Evolutionary conservation across 2,797 vertebrate genomes (phyloP), one percentile per base, ranked within the genome.

Genomic region (Chelon auratus): DNA sequence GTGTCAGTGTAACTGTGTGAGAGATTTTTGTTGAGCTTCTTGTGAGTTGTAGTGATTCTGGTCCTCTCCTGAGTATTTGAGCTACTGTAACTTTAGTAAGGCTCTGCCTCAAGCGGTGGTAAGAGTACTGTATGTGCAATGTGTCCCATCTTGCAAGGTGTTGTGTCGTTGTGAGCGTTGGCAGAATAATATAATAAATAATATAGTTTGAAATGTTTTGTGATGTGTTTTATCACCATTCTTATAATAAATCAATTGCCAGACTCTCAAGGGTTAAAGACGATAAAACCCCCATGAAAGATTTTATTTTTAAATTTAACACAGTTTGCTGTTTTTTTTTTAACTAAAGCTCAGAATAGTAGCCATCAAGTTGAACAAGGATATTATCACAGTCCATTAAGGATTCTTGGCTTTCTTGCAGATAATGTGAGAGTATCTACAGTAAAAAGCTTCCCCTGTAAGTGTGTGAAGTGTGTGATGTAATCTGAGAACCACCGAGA

Each of bases 141-240:
- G 88, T 94, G 81, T 92, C 58, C 22, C 87, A 77, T 89, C 80
- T 85, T 84, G 93, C 56, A 73, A 91, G 79, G 82, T 93, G 75
- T 92, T 57, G 89, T 93, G 89, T 92, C 93, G 76, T 88, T 93
- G 81, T 92, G 84, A 89, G 82, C 51, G 80, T 89, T 80, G 88
- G 91, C 89, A 87, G 84, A 92, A 82, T 87, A 68, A 71, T 86
- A 61, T 80, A 95, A 93, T 94, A 95, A 95, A 95, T 70, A 68
- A 83, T 89, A 86, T 85, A 90, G 84, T 90, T 92, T 92, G 51
- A 93, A 92, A 78, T 39, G 42, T 68, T 40, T 24, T 50, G 30
- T 18, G 17, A 14, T 42, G 11, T 50, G 12, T 72, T 5, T 37
- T 24, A 42, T 0, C 47, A 13, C 8, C 26, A 9, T 30, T 26